Percentiles rank a stretch among this genome's conserved stretches.
These are phyloP conservation scores for Habrosyne pyritoides DNA, from an alignment of 2,888 invertebrate genomes.

Conservation along the genomic window DNA sequence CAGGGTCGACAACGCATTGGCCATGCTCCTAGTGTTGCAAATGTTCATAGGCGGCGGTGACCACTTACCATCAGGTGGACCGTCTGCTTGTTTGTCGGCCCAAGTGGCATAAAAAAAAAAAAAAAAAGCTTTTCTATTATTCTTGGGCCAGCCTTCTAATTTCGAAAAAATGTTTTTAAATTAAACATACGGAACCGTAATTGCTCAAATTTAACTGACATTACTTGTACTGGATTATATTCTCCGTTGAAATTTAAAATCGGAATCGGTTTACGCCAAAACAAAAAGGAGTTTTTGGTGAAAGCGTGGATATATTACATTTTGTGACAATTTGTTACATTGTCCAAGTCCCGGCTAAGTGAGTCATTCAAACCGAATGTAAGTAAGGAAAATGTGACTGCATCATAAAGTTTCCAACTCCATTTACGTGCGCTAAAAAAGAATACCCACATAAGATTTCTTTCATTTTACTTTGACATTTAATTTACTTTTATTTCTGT, in stretches of 20 bases:
- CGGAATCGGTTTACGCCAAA: conserved; percentile 46
- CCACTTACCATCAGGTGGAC: no score
- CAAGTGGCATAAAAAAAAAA: no score
- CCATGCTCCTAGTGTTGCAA: no score
- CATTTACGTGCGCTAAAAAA: neutral
- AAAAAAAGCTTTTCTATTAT: no score
- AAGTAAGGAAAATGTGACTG: conserved; percentile 1
- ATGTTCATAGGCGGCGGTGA: no score
- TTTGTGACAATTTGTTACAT: conserved; percentile 27
- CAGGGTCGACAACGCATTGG: no score
- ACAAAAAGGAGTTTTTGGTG: conserved; percentile 41
- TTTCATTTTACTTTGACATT: neutral
- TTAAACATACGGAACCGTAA: conserved; percentile 15
- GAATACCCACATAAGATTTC: neutral
- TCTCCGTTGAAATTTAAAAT: conserved; percentile 33
- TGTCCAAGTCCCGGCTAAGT: conserved; percentile 21
- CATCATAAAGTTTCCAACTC: conserved; percentile 1
- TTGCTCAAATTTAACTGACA: neutral
- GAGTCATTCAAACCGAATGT: conserved; percentile 17
- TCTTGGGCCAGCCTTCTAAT: no score
- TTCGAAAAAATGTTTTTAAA: no score
- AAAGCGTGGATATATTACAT: conserved; percentile 44
- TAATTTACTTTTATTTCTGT: conserved; percentile 4
- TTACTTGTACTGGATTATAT: neutral
- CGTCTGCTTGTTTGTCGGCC: no score